Base-by-base conservation (phyloP, 1,140 invertebrate genomes). In the Drosophila punjabiensis region DNA sequence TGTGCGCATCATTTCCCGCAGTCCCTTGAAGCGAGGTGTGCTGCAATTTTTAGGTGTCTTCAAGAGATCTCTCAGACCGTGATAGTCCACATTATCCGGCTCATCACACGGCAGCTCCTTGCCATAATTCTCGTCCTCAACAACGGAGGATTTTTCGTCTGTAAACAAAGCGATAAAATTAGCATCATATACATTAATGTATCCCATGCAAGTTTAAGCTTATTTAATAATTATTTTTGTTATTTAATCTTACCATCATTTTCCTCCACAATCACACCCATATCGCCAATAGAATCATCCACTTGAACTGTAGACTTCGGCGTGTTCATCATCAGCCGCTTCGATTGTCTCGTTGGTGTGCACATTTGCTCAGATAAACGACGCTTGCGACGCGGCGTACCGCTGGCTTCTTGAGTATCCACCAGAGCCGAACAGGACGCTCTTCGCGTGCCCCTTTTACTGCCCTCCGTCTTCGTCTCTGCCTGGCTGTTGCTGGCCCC, bases 11-110 rank as follows among this genome's bases (percentile, higher is more conserved):
- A 90, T 48, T 58, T 90, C 87, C 2, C 82, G 53, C 16, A 90
- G 50, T 13, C 87, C 87, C 47, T 79, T 91, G 11, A 81, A 86
- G n/a, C 73, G 74, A 6, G 91, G 91, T 3, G 91, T 92, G 47
- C 86, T 92, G 33, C 86, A 90, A 33, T 58, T 80, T 24, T 90
- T 90, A 1, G 86, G 86, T 0, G 86, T 90, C 37, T 81, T 90
- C 0, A 90, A 35, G 8, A 90, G n/a, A 41, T 90, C 82, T 2
- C 64, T 75, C 24, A 90, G 63, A 5, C 86, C 86, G 2, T 80
- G 82, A 33, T 79, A 89, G 16, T 90, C 82, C 9, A 90, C 63
- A 43, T 76, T 86, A 33, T 86, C 79, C 0, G 53, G 24, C 10
- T 82, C 70, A 41, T 85, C 71, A 14, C 5, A 8, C 5, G 68